These are phyloP conservation scores for Drosophila gaucha DNA, from an alignment of 2,888 invertebrate species.

Conservation along the genomic window DNA sequence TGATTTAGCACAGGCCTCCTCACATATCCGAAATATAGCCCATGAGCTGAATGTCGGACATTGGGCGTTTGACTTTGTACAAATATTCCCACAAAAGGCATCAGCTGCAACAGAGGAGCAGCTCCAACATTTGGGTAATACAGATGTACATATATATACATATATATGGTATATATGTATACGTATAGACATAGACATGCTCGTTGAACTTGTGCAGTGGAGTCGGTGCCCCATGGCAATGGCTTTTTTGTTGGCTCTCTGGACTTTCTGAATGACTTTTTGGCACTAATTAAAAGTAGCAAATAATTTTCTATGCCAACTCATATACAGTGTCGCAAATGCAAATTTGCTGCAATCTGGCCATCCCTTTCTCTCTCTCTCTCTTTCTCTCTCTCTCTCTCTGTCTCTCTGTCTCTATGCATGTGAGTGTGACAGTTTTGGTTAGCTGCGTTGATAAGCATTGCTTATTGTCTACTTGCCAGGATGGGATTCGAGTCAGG, in stretches of 20 bases:
- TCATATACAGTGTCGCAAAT: conserved; percentile 36
- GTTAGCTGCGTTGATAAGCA: conserved; percentile 43
- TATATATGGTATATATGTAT: neutral
- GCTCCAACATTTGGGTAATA: conserved; percentile 1
- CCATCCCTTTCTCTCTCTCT: neutral
- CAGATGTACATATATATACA: neutral
- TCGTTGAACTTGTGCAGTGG: conserved; percentile 47
- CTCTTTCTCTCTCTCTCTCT: neutral
- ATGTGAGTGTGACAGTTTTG: conserved; percentile 29
- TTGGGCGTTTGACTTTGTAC: conserved; percentile 30
- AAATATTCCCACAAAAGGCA: conserved; percentile 48
- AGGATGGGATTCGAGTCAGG: neutral
- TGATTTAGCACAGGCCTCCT: conserved; percentile 22
- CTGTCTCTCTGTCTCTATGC: conserved; percentile 10
- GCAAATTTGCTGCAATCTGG: conserved; percentile 8
- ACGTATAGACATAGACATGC: conserved; percentile 26
- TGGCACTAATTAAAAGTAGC: conserved; percentile 82
- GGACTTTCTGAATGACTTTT: conserved; percentile 74
- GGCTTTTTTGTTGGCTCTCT: conserved; percentile 17
- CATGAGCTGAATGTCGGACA: conserved; percentile 1
- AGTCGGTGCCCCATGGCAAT: conserved; percentile 1
- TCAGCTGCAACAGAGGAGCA: conserved; percentile 4
- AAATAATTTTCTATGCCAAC: conserved; percentile 72
- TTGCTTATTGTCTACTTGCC: conserved; percentile 34
- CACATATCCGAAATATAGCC: no score